Conservation (phyloP, 2,888 invertebrate genomes). For the Chesias legatella region DNA sequence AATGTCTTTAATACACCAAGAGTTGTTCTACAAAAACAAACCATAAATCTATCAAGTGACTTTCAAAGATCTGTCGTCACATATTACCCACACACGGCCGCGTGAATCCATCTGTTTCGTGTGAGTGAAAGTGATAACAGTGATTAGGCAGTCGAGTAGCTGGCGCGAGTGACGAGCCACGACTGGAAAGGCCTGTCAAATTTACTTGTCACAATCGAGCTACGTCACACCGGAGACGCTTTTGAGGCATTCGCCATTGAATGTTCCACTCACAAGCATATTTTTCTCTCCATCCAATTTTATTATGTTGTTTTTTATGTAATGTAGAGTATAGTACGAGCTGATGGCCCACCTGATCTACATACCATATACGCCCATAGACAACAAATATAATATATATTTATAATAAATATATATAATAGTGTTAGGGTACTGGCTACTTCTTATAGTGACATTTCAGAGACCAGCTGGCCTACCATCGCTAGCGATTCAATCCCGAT, state of each 20-base stretch:
- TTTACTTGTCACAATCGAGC: slow-evolving; percentile 43
- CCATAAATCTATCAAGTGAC: slow-evolving; percentile 41
- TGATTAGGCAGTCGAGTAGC: slow-evolving; percentile 40
- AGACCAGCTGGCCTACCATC: too few species aligned
- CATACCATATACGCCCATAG: too few species aligned
- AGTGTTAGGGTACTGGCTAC: too few species aligned
- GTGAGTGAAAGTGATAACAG: slow-evolving; percentile 48
- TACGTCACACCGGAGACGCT: slow-evolving; percentile 32
- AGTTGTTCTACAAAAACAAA: slow-evolving; percentile 32
- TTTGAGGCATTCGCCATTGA: not conserved
- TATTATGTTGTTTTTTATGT: too few species aligned
- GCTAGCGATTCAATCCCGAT: too few species aligned
- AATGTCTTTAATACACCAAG: not conserved
- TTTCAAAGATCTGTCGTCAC: slow-evolving; percentile 41
- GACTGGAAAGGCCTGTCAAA: slow-evolving; percentile 49
- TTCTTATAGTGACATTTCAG: too few species aligned
- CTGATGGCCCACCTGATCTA: too few species aligned
- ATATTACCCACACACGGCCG: slow-evolving; percentile 31
- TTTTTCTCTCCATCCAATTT: too few species aligned
- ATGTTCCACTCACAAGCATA: too few species aligned
- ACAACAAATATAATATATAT: too few species aligned
- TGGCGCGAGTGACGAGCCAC: slow-evolving; percentile 19
- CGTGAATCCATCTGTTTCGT: slow-evolving; percentile 33
- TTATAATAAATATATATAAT: too few species aligned
- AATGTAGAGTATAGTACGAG: too few species aligned